Base-by-base conservation (phyloP, 2,888 invertebrate genomes). In the Liodrosophila aerea region DNA sequence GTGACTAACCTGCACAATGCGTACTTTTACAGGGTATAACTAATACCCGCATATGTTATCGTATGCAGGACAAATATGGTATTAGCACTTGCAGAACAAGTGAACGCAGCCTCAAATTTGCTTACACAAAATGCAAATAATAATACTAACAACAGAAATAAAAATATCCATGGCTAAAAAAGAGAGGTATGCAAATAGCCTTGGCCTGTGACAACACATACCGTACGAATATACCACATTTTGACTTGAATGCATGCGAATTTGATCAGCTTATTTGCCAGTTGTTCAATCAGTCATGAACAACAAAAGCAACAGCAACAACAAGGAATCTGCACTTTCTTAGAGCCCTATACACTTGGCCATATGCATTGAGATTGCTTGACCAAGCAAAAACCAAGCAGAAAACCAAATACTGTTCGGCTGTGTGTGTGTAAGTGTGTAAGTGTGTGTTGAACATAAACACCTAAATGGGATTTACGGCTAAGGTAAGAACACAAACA, bases 281-380 rank as follows among this genome's bases (percentile, higher is more conserved):
- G 13, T 13, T 56, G 34, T 7, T 39, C 37, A 16, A 11, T 29
- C 47, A 40, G 31, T 27, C 41, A 45, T 11, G 30, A 45, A 15
- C 36, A 37, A 34, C 27, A 31, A 16, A 16, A 57, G 2, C 39
- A 40, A 7, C 33, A 44, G n/a, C 33, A 54, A 31, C 31, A 43
- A 13, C 22, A 22, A 3, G 16, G 16, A 1, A n/a, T n/a, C 8
- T 41, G 30, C 46, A 57, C 27, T 53, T 57, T 49, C 61, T 56
- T 56, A 61, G 64, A 60, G 59, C 56, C 41, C 51, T 46, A 54
- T 37, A 52, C 46, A 43, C 27, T 47, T 52, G 39, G 46, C 51
- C 29, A 41, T 36, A 46, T 57, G 39, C 46, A 51, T 37, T 43
- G 50, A 46, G 50, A 46, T 22, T 53, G 52, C 13, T 40, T 13